Conservation (phyloP, 23 tunicate species). For the Ascidia mentula region DNA sequence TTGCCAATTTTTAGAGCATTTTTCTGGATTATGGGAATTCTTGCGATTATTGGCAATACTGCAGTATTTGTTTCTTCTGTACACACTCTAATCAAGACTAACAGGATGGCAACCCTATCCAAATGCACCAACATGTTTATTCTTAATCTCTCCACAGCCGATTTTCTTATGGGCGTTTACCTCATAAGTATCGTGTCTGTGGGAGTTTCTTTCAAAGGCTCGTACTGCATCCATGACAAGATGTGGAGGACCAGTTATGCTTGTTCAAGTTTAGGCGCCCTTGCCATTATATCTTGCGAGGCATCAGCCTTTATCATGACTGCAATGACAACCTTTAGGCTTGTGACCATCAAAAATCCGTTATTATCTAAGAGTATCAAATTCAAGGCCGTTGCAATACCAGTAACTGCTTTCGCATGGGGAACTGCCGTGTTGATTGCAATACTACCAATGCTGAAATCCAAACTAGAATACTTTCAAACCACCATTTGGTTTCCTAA, state of each 20-base stretch:
- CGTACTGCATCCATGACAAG: slow-evolving; percentile 32
- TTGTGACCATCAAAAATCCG: slow-evolving; percentile 58
- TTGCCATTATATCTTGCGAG: slow-evolving; percentile 53
- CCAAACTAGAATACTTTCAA: background rate
- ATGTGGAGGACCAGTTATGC: slow-evolving; percentile 43
- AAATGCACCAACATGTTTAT: slow-evolving; percentile 19
- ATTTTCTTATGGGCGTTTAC: slow-evolving; percentile 75
- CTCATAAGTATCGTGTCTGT: slow-evolving; percentile 25
- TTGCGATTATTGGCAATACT: slow-evolving; percentile 3
- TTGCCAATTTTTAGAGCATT: slow-evolving; percentile 3
- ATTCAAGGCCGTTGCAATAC: background rate
- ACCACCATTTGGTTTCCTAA: slow-evolving; percentile 1
- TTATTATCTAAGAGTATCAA: slow-evolving; percentile 36
- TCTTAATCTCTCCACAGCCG: slow-evolving; percentile 56
- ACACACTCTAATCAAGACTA: background rate
- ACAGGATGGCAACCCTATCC: background rate
- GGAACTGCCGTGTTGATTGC: background rate
- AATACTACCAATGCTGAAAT: background rate
- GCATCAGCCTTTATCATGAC: slow-evolving; percentile 65
- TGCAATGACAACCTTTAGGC: slow-evolving; percentile 65
- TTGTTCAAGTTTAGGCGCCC: slow-evolving; percentile 41
- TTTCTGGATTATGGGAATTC: slow-evolving; percentile 22
- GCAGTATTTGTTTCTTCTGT: background rate
- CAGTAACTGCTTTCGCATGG: background rate
- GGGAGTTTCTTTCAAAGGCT: slow-evolving; percentile 9